Evolutionary conservation across 2,113 vertebrate genomes (phyloP).

Genomic region (Sinocyclocheilus rhinocerous): DNA sequence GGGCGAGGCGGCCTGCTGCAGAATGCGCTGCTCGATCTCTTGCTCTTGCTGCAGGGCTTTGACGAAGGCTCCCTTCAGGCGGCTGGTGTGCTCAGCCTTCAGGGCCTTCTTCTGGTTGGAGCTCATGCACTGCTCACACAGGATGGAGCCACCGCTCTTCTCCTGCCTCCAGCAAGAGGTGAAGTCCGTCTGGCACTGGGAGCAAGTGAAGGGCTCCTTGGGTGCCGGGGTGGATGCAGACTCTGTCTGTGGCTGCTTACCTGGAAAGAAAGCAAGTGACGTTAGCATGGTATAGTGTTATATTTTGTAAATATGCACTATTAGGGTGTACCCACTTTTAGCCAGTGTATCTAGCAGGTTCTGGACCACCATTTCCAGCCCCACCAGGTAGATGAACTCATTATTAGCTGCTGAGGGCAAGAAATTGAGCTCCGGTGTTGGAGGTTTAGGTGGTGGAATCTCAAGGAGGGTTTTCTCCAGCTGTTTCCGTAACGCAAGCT

Average conservation of each 20-base stretch:
- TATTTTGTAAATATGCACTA: no score
- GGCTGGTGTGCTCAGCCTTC: conserved; percentile 93
- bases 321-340: conserved; percentile 65
- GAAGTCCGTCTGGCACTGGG: conserved; percentile 98
- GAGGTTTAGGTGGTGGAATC: conserved; percentile 95
- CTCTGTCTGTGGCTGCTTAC: conserved; percentile 74
- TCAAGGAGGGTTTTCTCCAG: conserved; percentile 96
- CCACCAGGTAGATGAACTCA: conserved; percentile 97
- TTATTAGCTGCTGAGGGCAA: conserved; percentile 96
- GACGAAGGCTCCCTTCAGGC: conserved; percentile 97
- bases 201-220: conserved; percentile 66
- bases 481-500: conserved; percentile 93
- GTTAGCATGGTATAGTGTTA: background rate
- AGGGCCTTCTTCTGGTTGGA: conserved; percentile 95
- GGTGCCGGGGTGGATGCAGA: no score
- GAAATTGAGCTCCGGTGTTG: conserved; percentile 92
- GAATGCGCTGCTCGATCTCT: conserved; percentile 95
- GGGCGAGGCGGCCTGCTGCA: conserved; percentile 81
- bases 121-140: conserved; percentile 96
- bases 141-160: conserved; percentile 81
- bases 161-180: conserved; percentile 97
- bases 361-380: conserved; percentile 96
- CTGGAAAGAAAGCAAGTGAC: conserved; percentile 56
- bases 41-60: conserved; percentile 98
- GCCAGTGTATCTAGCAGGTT: conserved; percentile 94